Evolutionary conservation across 92 coral and sea anemone genomes (phyloP).

Genomic region (Diadumene lineata): DNA sequence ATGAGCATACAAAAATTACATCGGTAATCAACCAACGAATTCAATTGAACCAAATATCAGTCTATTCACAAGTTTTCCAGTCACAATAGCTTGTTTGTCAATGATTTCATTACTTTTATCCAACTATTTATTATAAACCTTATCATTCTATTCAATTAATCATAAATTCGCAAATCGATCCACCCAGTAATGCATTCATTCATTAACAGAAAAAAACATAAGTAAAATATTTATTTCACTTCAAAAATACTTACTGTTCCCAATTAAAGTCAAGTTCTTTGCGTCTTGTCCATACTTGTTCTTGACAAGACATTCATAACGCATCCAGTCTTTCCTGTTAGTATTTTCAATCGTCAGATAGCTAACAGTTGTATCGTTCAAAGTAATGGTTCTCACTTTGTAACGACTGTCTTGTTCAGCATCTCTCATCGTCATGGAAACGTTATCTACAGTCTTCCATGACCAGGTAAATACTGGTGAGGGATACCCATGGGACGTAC

Average conservation of each 20-base stretch:
- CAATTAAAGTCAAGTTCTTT: conserved; percentile 35
- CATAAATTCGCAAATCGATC: not conserved
- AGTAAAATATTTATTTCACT: too few relatives aligned
- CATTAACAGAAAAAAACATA: too few relatives aligned
- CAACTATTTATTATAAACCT: too few relatives aligned
- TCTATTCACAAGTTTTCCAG: too few relatives aligned
- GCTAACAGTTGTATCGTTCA: conserved; percentile 65
- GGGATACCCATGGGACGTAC: conserved; percentile 81
- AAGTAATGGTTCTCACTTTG: conserved; percentile 49
- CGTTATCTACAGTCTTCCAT: conserved; percentile 55
- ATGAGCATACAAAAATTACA: too few relatives aligned
- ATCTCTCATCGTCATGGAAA: conserved; percentile 44
- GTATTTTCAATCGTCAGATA: conserved; percentile 61
- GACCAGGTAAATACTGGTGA: conserved; percentile 73
- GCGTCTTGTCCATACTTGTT: conserved; percentile 45
- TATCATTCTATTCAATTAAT: too few relatives aligned
- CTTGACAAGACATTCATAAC: conserved; percentile 55
- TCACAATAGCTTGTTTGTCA: too few relatives aligned
- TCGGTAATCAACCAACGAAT: too few relatives aligned
- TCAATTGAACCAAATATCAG: too few relatives aligned
- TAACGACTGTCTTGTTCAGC: conserved; percentile 66
- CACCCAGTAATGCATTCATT: not conserved
- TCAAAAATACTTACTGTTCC: conserved; percentile 68
- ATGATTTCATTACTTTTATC: too few relatives aligned
- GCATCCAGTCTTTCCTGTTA: conserved; percentile 54